phyloP scores from a whole-genome alignment of 2,888 invertebrate species.

The Amiota communis region DNA sequence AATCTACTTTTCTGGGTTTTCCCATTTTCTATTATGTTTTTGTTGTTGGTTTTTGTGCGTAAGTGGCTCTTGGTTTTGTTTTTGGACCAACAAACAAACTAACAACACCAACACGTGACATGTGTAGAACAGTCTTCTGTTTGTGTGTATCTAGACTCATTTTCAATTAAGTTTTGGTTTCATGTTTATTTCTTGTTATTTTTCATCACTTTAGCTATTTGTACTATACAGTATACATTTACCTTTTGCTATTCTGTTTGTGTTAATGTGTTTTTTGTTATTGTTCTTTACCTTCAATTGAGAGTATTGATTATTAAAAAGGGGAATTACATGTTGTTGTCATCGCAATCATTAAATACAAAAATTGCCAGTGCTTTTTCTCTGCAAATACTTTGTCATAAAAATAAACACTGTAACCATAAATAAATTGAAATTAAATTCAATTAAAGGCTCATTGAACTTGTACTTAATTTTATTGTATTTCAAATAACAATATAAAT shows the following conservation, averaged over 20 bases:
- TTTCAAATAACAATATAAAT: no score
- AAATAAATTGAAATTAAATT: no score
- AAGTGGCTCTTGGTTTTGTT: background rate
- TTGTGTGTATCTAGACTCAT: background rate
- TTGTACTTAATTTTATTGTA: no score
- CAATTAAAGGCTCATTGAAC: no score
- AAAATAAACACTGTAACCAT: no score
- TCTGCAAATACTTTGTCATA: no score
- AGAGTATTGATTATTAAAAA: no score
- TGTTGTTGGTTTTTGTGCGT: background rate
- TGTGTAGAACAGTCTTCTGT: background rate
- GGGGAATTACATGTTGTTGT: no score
- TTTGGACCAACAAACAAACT: no score
- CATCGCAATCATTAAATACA: no score
- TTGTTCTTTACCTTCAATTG: background rate
- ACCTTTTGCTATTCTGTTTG: no score
- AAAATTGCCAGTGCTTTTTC: no score
- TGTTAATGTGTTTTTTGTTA: background rate
- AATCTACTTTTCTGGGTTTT: background rate
- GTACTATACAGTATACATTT: background rate
- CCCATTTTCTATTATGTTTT: background rate
- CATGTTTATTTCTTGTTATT: background rate
- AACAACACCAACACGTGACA: background rate
- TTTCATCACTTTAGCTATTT: background rate
- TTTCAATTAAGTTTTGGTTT: constrained; percentile 15